Evolutionary conservation across 1,140 invertebrate genomes (phyloP), one percentile per base, ranked within the genome.

Genomic region (Macrobrachium nipponense): DNA sequence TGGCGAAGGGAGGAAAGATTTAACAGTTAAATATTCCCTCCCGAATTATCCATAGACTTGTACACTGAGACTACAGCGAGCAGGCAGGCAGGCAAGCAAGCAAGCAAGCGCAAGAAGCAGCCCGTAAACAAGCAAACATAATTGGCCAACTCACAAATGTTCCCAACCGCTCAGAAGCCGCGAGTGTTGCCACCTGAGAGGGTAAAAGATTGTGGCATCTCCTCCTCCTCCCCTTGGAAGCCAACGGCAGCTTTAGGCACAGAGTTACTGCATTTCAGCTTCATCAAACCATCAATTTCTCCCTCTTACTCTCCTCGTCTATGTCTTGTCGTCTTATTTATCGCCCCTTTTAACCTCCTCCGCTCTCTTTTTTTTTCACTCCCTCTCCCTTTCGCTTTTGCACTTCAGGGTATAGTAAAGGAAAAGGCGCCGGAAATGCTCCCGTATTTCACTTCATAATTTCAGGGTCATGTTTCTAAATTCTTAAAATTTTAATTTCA

Each of bases 261-360:
- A 84, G 78, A 84, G 27, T 84, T 84, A 79, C 82, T 78, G 82
- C 82, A 84, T 80, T 86, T 80, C 70, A 61, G 58, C 77, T 80
- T 75, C 70, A 73, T 80, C 77, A 80, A 73, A 72, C 70, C 70
- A 66, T 43, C 64, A 43, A 77, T 27, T 66, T 66, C 70, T 64
- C 70, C 66, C 77, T 75, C 58, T 75, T 77, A 62, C 68, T 80
- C 84, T 75, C 68, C 80, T 70, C 44, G 36, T 61, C 77, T 64
- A 58, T 64, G 23, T 76, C 59, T 75, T 75, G 27, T 44, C 72
- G 20, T 51, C 23, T 68, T 68, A n/a, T 68, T 27, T 68, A n/a
- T 20, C 23, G n/a, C 23, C 64, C 23, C 64, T 68, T 27, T 68
- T 27, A 20, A n/a, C 23, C 84, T 75, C 23, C 60, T 70, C 73